Base-by-base conservation (phyloP, 2,113 vertebrate genomes). In the Saimiri boliviensis region DNA sequence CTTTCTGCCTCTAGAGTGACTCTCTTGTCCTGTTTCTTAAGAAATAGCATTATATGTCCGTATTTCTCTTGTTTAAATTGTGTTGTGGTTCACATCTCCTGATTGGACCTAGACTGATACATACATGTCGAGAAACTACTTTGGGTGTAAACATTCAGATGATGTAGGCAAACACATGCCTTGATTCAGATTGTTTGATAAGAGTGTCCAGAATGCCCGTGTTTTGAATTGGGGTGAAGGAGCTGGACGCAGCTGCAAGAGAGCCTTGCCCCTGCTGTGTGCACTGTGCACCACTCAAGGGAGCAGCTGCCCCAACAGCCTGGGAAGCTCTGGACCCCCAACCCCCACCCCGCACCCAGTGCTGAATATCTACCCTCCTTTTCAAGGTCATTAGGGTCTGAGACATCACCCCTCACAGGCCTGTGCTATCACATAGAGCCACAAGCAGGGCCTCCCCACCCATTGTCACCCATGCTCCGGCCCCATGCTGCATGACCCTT, bases 261-360 rank as follows among this genome's bases (percentile, higher is more conserved):
- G 8, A 40, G 35, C 37, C 27, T 13, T n/a, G 42, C 13, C 54
- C 10, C 20, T 83, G 14, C 21, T 2, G 3, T 3, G 27, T n/a
- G 54, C 23, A 20, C 8, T 45, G 45, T 7, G 25, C 6, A 23
- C 14, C 54, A 37, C 45, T 20, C 27, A 5, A 49, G 54, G n/a
- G 17, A 74, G 19, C 45, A 37, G 30, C 8, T 77, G 47, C 47
- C 17, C 7, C 60, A 10, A 45, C 16, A 32, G 52, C 77, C 13
- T 10, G 19, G 52, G 77, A 9, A 0, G 1, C 37, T 80, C 73
- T 71, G 42, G 14, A 20, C 25, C 27, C 60, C 27, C 60, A 63
- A 13, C 12, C 27, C 60, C 2, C 12, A 0, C 5, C 60, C 60
- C 0, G 2, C 60, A 30, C 40, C 7, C 25, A 42, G 40, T 76